These are phyloP conservation scores for Cataglyphis livida DNA, from an alignment of 2,888 invertebrate genomes.

Conservation along the genomic window DNA sequence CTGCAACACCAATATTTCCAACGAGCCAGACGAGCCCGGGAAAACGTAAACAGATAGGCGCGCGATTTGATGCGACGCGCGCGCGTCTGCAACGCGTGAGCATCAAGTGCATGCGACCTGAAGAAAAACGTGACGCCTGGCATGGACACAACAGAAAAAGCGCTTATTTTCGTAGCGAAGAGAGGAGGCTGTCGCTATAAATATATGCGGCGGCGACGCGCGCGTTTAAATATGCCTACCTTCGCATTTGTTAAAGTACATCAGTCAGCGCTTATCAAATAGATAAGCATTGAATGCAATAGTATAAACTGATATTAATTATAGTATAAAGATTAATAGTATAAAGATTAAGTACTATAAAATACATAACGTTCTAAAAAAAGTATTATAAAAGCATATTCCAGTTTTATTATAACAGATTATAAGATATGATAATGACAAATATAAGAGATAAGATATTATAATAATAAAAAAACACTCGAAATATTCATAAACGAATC, in stretches of 20 bases:
- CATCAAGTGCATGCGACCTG: neutral
- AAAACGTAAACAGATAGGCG: constrained; percentile 38
- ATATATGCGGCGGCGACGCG: neutral
- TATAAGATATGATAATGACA: neutral
- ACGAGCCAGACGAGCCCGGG: neutral
- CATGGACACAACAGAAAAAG: constrained; percentile 50
- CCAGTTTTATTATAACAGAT: neutral
- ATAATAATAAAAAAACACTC: neutral
- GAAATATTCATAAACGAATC: neutral
- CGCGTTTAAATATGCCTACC: constrained; percentile 4
- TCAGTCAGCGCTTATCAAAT: constrained; percentile 5
- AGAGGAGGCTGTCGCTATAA: constrained; percentile 42
- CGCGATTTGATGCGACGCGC: neutral
- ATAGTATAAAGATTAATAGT: neutral
- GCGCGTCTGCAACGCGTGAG: constrained; percentile 19
- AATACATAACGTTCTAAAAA: neutral
- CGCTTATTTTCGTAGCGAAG: constrained; percentile 47
- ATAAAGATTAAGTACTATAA: neutral
- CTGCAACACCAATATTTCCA: neutral
- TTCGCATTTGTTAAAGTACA: constrained; percentile 14
- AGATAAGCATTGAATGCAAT: neutral
- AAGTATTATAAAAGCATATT: neutral
- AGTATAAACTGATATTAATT: neutral
- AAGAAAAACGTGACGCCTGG: constrained; percentile 45
- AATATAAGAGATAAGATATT: neutral